A percentile compares a stretch with the other conserved stretches of the same genome.
These are phyloP conservation scores for Tribolium freemani DNA, from an alignment of 2,888 invertebrate species.

Conservation along the genomic window DNA sequence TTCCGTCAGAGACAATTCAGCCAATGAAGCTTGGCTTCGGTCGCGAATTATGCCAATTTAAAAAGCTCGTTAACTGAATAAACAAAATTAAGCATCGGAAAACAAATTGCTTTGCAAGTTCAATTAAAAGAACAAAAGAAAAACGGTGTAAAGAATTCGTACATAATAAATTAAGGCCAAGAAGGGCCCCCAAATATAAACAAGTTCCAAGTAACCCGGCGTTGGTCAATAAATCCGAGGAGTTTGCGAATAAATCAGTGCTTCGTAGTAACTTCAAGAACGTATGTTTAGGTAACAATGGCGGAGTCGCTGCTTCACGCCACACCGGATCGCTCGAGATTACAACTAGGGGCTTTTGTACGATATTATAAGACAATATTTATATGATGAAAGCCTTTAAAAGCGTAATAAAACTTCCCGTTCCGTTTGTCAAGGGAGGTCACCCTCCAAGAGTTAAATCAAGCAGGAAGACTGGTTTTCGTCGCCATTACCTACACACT, in stretches of 20 bases:
- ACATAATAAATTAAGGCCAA: conserved; percentile 36
- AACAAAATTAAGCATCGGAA: conserved; percentile 34
- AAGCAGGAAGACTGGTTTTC: conserved; percentile 14
- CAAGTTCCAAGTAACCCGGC: conserved; percentile 33
- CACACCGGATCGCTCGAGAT: conserved; percentile 28
- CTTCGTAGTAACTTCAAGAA: conserved; percentile 28
- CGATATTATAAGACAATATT: conserved; percentile 65
- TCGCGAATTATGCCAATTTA: conserved; percentile 29
- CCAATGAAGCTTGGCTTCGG: conserved; percentile 13
- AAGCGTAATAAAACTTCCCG: conserved; percentile 62
- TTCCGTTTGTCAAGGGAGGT: conserved; percentile 29
- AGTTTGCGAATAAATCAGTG: conserved; percentile 36
- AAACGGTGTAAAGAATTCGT: conserved; percentile 32
- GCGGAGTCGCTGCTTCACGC: conserved; percentile 2
- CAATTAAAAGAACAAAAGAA: conserved; percentile 41
- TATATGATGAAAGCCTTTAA: conserved; percentile 63
- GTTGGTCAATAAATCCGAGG: conserved; percentile 33
- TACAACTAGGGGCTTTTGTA: conserved; percentile 55
- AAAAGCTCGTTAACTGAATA: conserved; percentile 40
- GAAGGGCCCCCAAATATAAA: conserved; percentile 40
- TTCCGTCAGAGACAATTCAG: neutral
- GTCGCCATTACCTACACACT: conserved; percentile 16
- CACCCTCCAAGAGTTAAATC: conserved; percentile 22
- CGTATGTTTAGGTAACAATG: conserved; percentile 37
- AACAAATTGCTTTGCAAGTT: conserved; percentile 31